A percentile compares a stretch with the other conserved stretches of the same genome.
Conservation (phyloP, 2,888 invertebrate genomes). For the Gasteruption jaculator region DNA sequence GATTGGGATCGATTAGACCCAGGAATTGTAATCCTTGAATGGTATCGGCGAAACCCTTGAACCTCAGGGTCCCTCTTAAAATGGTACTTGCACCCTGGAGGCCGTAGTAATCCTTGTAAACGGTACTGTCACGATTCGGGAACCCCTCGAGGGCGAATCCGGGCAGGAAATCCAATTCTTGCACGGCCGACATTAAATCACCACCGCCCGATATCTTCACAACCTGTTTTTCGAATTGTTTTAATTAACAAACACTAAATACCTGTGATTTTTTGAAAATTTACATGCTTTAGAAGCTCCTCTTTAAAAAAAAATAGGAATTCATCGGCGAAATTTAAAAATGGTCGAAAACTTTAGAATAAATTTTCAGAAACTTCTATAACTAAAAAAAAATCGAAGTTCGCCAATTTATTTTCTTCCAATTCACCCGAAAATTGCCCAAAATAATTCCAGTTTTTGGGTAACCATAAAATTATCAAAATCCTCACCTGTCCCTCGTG, state of each 20-base stretch:
- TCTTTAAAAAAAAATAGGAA: too few relatives aligned
- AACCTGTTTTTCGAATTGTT: conserved; percentile 54
- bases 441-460: background rate
- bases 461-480: background rate
- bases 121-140: conserved; percentile 92
- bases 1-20: conserved; percentile 81
- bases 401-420: background rate
- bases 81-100: conserved; percentile 84
- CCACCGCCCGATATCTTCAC: conserved; percentile 89
- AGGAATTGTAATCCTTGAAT: conserved; percentile 82
- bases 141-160: conserved; percentile 96
- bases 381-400: background rate
- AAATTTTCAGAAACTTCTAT: background rate
- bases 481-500: conserved; percentile 71
- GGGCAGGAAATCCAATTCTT: conserved; percentile 84
- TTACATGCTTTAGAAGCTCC: too few relatives aligned
- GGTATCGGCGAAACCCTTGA: conserved; percentile 84
- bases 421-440: background rate
- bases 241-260: background rate
- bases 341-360: too few relatives aligned
- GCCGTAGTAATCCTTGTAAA: conserved; percentile 83
- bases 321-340: too few relatives aligned
- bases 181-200: conserved; percentile 77
- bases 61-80: conserved; percentile 89
- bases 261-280: too few relatives aligned